Evolutionary conservation across 2,888 invertebrate species (phyloP).

Genomic region (Steinernema hermaphroditum): DNA sequence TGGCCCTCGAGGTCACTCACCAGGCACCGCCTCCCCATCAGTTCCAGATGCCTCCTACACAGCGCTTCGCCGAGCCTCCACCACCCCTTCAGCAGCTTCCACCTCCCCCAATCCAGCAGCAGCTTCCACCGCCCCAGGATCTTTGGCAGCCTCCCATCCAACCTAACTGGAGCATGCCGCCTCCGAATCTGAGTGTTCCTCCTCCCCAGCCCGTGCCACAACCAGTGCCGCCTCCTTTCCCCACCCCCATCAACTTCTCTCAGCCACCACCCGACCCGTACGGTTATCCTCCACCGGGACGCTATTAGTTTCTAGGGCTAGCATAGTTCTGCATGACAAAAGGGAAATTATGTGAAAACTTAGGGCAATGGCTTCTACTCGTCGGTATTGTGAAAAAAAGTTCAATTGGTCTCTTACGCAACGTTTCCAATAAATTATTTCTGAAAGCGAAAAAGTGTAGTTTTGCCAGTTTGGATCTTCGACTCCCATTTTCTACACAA

Average conservation of each 20-base stretch:
- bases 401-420: too few species aligned
- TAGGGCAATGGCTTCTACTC: too few species aligned
- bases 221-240: not conserved
- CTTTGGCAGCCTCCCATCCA: not conserved
- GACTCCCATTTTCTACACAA: too few species aligned
- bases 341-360: too few species aligned
- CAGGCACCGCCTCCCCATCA: too few species aligned
- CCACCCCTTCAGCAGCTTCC: not conserved
- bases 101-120: not conserved
- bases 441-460: too few species aligned
- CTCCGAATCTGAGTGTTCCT: constrained; percentile 3
- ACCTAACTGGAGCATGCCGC: not conserved
- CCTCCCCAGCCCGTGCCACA: not conserved
- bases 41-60: not conserved
- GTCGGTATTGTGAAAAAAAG: too few species aligned
- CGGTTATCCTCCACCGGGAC: constrained; percentile 5
- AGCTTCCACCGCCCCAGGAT: not conserved
- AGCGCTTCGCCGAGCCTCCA: not conserved
- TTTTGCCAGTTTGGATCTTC: too few species aligned
- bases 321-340: too few species aligned
- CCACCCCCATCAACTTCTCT: not conserved
- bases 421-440: too few species aligned
- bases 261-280: not conserved
- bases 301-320: not conserved
- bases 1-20: not conserved